phyloP scores from a whole-genome alignment of 2,113 vertebrate species.

The Ameiurus melas region DNA sequence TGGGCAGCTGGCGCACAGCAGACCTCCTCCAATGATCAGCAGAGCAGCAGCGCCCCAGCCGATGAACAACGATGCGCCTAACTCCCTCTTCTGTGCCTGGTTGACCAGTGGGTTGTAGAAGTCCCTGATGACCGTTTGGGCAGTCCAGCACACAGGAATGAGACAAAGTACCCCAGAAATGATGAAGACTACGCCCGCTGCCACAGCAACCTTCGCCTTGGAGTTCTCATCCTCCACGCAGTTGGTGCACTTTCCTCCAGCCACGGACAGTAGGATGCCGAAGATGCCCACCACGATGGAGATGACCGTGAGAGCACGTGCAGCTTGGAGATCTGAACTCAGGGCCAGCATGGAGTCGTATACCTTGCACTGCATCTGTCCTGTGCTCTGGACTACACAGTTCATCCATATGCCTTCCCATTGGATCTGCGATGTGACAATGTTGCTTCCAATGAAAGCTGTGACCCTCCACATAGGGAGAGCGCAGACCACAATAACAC shows the following conservation, averaged over 20 bases:
- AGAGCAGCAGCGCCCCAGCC: slow-evolving; percentile 73
- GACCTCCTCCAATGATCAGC: slow-evolving; percentile 71
- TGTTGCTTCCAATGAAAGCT: slow-evolving; percentile 75
- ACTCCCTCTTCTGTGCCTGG: slow-evolving; percentile 68
- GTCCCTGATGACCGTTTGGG: slow-evolving; percentile 66
- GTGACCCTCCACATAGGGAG: slow-evolving; percentile 77
- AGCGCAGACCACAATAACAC: slow-evolving; percentile 68
- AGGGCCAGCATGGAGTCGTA: slow-evolving; percentile 79
- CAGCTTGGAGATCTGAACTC: slow-evolving; percentile 72
- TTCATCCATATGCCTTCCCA: slow-evolving; percentile 80
- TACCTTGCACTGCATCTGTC: slow-evolving; percentile 81
- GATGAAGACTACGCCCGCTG: slow-evolving; percentile 70
- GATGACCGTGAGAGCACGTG: slow-evolving; percentile 70
- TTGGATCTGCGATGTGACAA: slow-evolving; percentile 68
- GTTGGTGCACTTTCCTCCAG: slow-evolving; percentile 77
- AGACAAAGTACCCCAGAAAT: slow-evolving; percentile 65
- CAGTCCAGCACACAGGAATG: slow-evolving; percentile 75
- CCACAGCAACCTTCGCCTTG: slow-evolving; percentile 69
- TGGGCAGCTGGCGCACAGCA: slow-evolving; percentile 75
- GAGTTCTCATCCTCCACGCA: slow-evolving; percentile 63
- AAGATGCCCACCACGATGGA: slow-evolving; percentile 70
- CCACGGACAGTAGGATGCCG: slow-evolving; percentile 71
- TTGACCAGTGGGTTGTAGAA: slow-evolving; percentile 71
- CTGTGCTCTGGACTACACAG: slow-evolving; percentile 77
- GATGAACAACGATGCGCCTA: slow-evolving; percentile 74